Evolutionary conservation across 2,113 vertebrate genomes (phyloP).

Genomic region (Hippolais icterina): DNA sequence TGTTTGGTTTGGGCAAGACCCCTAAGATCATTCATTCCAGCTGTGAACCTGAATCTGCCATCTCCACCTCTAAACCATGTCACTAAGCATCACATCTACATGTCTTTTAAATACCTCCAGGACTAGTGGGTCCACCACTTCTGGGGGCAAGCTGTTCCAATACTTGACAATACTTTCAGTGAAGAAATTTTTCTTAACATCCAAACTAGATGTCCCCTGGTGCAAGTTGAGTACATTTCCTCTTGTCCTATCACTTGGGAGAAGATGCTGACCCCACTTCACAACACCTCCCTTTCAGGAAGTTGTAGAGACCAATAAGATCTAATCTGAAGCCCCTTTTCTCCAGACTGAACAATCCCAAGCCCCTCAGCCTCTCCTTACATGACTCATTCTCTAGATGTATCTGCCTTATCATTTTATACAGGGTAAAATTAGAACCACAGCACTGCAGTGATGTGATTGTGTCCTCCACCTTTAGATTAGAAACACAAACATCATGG

Average conservation of each 20-base stretch:
- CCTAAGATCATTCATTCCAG: too few species aligned
- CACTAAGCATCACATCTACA: not conserved
- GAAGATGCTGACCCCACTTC: not conserved
- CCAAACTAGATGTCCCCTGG: not conserved
- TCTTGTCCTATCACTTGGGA: not conserved
- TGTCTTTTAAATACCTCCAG: not conserved
- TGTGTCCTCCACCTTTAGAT: accelerated
- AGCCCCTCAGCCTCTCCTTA: not conserved
- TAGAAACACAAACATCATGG: not conserved
- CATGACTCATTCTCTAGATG: accelerated
- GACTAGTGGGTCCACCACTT: not conserved
- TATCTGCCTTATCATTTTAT: not conserved
- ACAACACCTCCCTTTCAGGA: not conserved
- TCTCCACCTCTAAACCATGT: not conserved
- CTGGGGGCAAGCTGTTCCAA: not conserved
- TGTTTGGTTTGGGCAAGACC: not conserved
- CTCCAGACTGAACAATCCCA: not conserved
- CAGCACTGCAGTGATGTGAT: not conserved
- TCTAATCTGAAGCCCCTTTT: not conserved
- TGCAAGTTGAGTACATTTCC: not conserved
- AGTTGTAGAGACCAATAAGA: not conserved
- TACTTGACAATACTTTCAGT: not conserved
- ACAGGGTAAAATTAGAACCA: not conserved
- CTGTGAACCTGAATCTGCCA: not conserved
- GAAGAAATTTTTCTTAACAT: not conserved